Conservation (phyloP, 1,140 invertebrate genomes). For the Eriocheir sinensis region DNA sequence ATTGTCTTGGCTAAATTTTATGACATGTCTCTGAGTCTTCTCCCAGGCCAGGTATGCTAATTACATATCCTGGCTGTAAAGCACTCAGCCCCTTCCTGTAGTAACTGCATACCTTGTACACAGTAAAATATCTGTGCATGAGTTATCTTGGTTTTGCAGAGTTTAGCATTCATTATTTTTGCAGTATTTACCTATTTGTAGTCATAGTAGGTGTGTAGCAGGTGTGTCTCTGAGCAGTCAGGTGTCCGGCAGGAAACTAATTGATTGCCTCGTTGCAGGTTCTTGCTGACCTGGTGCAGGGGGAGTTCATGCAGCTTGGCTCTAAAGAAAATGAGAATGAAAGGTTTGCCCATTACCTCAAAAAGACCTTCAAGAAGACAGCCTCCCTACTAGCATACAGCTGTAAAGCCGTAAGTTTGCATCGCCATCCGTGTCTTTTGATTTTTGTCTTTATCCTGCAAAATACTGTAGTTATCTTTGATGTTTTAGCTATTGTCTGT, state of each 20-base stretch:
- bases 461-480: neutral
- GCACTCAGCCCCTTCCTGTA: too few species aligned
- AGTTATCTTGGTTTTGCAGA: neutral
- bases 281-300: slow-evolving; percentile 95
- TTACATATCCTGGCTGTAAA: neutral
- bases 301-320: slow-evolving; percentile 99
- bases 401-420: slow-evolving; percentile 95
- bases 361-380: slow-evolving; percentile 99
- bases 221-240: too few species aligned
- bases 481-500: too few species aligned
- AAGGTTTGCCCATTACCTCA: slow-evolving; percentile 97
- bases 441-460: neutral
- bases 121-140: neutral
- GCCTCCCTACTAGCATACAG: slow-evolving; percentile 98
- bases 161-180: neutral
- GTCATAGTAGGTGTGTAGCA: neutral
- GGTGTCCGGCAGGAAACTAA: neutral
- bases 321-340: slow-evolving; percentile 97
- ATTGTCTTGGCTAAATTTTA: neutral
- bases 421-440: slow-evolving; percentile 85
- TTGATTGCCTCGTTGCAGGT: slow-evolving; percentile 86
- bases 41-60: neutral
- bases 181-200: neutral
- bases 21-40: neutral
- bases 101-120: neutral